A percentile compares a stretch with the other conserved stretches of the same genome.
These are phyloP conservation scores for Ammodramus savannarum DNA, from an alignment of 2,113 vertebrate species.

Conservation along the genomic window DNA sequence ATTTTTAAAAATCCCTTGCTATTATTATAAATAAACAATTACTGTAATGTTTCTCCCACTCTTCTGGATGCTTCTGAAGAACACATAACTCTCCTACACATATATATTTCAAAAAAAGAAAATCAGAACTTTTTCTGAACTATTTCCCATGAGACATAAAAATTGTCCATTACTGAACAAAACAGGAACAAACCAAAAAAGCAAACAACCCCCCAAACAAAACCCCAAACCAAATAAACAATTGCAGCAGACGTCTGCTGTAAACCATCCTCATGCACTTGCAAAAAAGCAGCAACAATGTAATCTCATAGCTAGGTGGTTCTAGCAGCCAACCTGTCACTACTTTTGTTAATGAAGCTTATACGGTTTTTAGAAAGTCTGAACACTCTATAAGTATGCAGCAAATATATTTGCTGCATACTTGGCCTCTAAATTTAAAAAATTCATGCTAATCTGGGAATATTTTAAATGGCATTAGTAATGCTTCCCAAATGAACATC, in stretches of 20 bases:
- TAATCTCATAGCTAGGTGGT: neutral
- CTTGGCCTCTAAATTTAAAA: neutral
- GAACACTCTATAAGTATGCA: neutral
- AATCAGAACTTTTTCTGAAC: neutral
- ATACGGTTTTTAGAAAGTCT: neutral
- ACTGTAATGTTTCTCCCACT: neutral
- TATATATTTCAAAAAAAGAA: neutral
- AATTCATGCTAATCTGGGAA: neutral
- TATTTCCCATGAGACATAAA: neutral
- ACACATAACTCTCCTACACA: neutral
- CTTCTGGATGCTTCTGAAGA: neutral
- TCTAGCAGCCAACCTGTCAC: neutral
- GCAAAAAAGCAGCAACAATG: neutral
- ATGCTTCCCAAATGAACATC: neutral
- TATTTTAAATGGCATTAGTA: neutral
- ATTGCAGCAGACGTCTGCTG: neutral
- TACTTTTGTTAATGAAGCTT: neutral
- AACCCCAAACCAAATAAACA: neutral
- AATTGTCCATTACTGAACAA: neutral
- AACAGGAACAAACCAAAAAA: neutral
- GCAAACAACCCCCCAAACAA: neutral
- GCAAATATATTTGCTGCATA: neutral
- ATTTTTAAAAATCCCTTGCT: rapidly evolving
- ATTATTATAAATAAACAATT: neutral
- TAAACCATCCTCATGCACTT: neutral